Evolutionary conservation across 1,140 invertebrate species (phyloP).

Genomic region (Bombyx mori): ASM3026992v2 NC_085131.1:8755501-8756000

Average conservation of each 20-base stretch:
- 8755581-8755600: slow-evolving; percentile 82
- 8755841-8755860: slow-evolving; percentile 75
- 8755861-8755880: slow-evolving; percentile 71
- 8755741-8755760: slow-evolving; percentile 73
- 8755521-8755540: slow-evolving; percentile 82
- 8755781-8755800: slow-evolving; percentile 71
- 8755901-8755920: slow-evolving; percentile 82
- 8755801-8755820: slow-evolving; percentile 74
- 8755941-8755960: slow-evolving; percentile 77
- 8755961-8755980: slow-evolving; percentile 82
- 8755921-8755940: slow-evolving; percentile 77
- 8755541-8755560: slow-evolving; percentile 83
- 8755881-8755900: slow-evolving; percentile 77
- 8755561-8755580: slow-evolving; percentile 78
- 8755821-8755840: slow-evolving; percentile 78
- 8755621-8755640: slow-evolving; percentile 77
- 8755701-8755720: slow-evolving; percentile 77
- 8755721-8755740: slow-evolving; percentile 75
- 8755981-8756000: slow-evolving; percentile 81
- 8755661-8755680: slow-evolving; percentile 71
- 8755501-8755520: slow-evolving; percentile 78
- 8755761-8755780: slow-evolving; percentile 70
- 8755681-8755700: slow-evolving; percentile 74
- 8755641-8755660: slow-evolving; percentile 75
- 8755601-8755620: slow-evolving; percentile 78